These are phyloP conservation scores for Kradibia gibbosae DNA, from an alignment of 1,140 invertebrate genomes.

Conservation along the genomic window DNA sequence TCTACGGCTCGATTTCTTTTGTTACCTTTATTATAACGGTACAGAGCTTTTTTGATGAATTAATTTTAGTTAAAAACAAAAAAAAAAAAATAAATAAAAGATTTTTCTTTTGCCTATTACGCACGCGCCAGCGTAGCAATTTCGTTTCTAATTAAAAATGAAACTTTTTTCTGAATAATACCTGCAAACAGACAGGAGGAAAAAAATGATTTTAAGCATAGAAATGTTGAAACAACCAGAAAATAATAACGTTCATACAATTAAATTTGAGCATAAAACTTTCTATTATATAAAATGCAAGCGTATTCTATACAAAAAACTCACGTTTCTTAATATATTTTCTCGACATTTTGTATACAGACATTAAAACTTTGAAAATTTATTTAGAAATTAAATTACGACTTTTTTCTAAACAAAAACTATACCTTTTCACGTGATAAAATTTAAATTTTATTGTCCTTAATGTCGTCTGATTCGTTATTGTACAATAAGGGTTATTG, in stretches of 20 bases:
- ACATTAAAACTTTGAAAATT: too few species aligned
- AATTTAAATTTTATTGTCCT: too few species aligned
- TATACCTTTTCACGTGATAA: too few species aligned
- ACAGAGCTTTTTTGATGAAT: slow-evolving; percentile 18
- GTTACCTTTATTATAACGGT: background rate
- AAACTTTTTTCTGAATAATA: background rate
- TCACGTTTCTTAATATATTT: background rate
- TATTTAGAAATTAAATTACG: too few species aligned
- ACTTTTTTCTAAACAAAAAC: too few species aligned
- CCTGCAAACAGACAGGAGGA: background rate
- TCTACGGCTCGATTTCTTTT: background rate
- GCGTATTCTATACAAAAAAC: background rate
- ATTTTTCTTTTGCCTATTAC: background rate
- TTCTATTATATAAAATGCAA: background rate
- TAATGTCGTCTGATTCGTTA: too few species aligned
- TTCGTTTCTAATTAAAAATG: slow-evolving; percentile 10
- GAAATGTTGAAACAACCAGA: background rate
- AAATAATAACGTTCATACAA: background rate
- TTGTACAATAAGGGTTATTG: too few species aligned
- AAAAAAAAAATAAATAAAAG: too few species aligned
- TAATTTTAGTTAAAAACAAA: slow-evolving; percentile 26
- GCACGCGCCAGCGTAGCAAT: background rate
- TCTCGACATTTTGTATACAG: background rate
- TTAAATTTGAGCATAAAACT: background rate
- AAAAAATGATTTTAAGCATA: background rate